phyloP scores from a whole-genome alignment of 2,113 vertebrate genomes.

The Oryzias woworae region DNA sequence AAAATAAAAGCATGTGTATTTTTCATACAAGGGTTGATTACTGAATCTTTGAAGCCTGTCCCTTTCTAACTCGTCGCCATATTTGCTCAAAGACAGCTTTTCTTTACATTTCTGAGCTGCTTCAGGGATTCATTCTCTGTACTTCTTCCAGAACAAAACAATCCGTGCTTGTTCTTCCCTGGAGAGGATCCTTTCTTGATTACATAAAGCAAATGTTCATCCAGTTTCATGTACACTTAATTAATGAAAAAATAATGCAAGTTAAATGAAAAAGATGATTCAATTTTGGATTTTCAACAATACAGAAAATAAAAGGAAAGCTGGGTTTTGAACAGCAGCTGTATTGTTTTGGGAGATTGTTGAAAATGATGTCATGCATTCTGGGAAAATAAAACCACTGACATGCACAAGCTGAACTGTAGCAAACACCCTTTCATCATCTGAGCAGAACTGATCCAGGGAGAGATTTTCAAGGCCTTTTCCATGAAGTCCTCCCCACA shows the following conservation, averaged over 20 bases:
- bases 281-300: neutral
- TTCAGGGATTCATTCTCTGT: too few relatives aligned
- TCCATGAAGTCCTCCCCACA: slow-evolving; percentile 5
- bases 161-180: slow-evolving; percentile 8
- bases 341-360: slow-evolving; percentile 1
- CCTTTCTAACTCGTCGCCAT: too few relatives aligned
- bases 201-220: slow-evolving; percentile 13
- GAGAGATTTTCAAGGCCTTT: slow-evolving; percentile 10
- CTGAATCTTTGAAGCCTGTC: too few relatives aligned
- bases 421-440: slow-evolving; percentile 23
- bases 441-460: neutral
- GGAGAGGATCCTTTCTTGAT: slow-evolving; percentile 10
- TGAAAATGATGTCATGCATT: slow-evolving; percentile 42
- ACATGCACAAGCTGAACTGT: slow-evolving; percentile 33
- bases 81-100: too few relatives aligned
- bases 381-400: slow-evolving; percentile 42
- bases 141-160: too few relatives aligned
- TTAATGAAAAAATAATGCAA: neutral
- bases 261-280: neutral
- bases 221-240: neutral
- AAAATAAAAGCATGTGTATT: too few relatives aligned
- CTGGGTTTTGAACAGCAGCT: neutral
- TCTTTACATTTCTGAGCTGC: too few relatives aligned
- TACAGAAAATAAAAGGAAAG: neutral
- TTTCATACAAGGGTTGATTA: too few relatives aligned